A percentile compares a stretch with the other conserved stretches of the same genome.
These are phyloP conservation scores for Butorides virescens DNA, from an alignment of 2,113 vertebrate species.

Conservation along the genomic window DNA sequence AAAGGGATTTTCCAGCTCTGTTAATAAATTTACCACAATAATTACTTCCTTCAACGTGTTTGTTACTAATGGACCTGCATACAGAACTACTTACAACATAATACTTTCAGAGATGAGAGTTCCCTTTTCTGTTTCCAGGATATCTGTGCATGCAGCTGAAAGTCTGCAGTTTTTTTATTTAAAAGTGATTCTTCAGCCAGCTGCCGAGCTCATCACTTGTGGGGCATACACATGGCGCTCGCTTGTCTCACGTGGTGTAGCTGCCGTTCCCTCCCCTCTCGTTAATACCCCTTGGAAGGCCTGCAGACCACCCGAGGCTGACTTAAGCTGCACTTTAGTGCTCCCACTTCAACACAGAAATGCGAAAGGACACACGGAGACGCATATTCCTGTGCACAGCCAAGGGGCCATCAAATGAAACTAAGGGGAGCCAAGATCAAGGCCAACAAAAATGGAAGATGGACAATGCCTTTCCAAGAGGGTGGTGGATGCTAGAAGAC, in stretches of 20 bases:
- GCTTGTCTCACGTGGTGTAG: neutral
- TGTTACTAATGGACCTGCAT: conserved; percentile 6
- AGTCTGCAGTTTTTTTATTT: neutral
- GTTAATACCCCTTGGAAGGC: neutral
- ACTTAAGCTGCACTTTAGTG: neutral
- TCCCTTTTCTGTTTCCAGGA: neutral
- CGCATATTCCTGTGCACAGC: neutral
- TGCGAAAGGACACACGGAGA: neutral
- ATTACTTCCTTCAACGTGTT: conserved; percentile 30
- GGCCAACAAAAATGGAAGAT: neutral
- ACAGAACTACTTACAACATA: conserved; percentile 1
- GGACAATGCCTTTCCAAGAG: neutral
- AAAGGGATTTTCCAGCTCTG: conserved; percentile 55
- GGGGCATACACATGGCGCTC: neutral
- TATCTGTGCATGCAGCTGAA: neutral
- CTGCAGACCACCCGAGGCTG: neutral
- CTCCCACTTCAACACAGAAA: neutral
- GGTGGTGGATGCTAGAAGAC: neutral
- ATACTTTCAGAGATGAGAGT: neutral
- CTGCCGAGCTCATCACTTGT: neutral
- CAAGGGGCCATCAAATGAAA: neutral
- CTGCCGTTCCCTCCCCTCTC: neutral
- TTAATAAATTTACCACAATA: conserved; percentile 61
- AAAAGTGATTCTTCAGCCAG: neutral
- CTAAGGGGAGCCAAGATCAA: neutral